phyloP scores from a whole-genome alignment of 2,888 invertebrate species.

The Allophyes oxyacanthae region DNA sequence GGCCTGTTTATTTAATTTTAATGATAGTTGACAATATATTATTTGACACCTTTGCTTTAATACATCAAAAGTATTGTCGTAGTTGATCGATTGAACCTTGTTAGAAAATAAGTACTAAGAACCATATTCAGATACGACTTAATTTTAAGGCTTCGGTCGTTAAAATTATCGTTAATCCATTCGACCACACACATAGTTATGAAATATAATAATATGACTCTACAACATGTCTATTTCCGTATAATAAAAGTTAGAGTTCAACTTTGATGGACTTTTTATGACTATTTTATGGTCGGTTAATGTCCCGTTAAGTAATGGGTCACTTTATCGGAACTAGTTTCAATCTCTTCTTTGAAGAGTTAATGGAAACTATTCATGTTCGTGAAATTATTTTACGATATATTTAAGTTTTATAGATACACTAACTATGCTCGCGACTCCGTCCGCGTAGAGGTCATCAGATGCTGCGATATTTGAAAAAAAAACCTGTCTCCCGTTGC shows the following conservation, averaged over 20 bases:
- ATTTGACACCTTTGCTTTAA: too few species aligned
- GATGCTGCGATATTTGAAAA: too few species aligned
- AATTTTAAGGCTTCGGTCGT: constrained; percentile 8
- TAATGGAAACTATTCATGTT: constrained; percentile 1
- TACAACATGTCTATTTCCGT: constrained; percentile 25
- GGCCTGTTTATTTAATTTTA: too few species aligned
- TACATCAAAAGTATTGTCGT: too few species aligned
- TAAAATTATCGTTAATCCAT: constrained; percentile 18
- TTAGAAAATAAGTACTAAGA: constrained; percentile 5
- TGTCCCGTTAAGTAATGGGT: constrained; percentile 16
- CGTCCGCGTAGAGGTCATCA: too few species aligned
- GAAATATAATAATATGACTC: constrained; percentile 18
- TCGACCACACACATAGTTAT: constrained; percentile 25
- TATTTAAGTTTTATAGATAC: too few species aligned
- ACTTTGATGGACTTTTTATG: constrained; percentile 36
- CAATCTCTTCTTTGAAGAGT: constrained; percentile 1
- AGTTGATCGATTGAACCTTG: too few species aligned
- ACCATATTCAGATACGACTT: constrained; percentile 1
- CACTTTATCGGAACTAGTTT: constrained; percentile 21
- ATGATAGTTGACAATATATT: too few species aligned
- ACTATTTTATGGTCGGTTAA: constrained; percentile 23
- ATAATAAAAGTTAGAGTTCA: constrained; percentile 20
- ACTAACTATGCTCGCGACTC: too few species aligned
- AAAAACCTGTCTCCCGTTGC: too few species aligned
- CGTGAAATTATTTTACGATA: neutral